Evolutionary conservation across 1,140 invertebrate genomes (phyloP).

Genomic region (Diabrotica undecimpunctata): DNA sequence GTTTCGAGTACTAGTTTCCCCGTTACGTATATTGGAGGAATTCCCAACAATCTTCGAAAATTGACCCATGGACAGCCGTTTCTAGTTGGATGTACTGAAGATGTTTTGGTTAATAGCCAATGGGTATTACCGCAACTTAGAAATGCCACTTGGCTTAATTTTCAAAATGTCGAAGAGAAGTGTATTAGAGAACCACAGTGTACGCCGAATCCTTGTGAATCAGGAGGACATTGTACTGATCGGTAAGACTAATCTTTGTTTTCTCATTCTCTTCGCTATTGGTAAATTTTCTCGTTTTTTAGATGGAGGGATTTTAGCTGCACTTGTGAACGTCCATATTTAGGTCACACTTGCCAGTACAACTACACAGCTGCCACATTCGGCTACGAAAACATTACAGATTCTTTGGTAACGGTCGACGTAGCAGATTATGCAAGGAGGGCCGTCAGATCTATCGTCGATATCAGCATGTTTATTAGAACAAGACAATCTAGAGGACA

Average conservation of each 20-base stretch:
- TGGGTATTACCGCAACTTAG: constrained; percentile 55
- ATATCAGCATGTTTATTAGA: constrained; percentile 89
- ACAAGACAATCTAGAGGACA: constrained; percentile 79
- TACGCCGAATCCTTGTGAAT: constrained; percentile 78
- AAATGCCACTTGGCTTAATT: constrained; percentile 30
- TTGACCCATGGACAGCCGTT: constrained; percentile 67
- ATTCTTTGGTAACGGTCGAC: constrained; percentile 68
- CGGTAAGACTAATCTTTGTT: constrained; percentile 54
- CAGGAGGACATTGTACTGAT: constrained; percentile 82
- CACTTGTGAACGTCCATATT: constrained; percentile 78
- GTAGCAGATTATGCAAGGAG: constrained; percentile 64
- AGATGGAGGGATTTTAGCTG: constrained; percentile 69
- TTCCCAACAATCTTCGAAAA: constrained; percentile 62
- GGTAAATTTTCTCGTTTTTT: background rate
- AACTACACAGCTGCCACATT: constrained; percentile 88
- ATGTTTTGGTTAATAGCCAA: constrained; percentile 80
- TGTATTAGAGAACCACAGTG: constrained; percentile 81
- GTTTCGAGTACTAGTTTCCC: constrained; percentile 79
- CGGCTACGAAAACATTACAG: constrained; percentile 75
- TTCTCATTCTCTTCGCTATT: no score
- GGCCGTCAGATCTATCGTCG: constrained; percentile 72
- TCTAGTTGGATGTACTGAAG: constrained; percentile 89
- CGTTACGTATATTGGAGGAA: constrained; percentile 73
- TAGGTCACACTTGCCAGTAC: constrained; percentile 82
- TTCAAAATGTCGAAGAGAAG: constrained; percentile 60